These are phyloP conservation scores for Harpegnathos saltator DNA, from an alignment of 1,140 invertebrate species.

Conservation along the genomic window DNA sequence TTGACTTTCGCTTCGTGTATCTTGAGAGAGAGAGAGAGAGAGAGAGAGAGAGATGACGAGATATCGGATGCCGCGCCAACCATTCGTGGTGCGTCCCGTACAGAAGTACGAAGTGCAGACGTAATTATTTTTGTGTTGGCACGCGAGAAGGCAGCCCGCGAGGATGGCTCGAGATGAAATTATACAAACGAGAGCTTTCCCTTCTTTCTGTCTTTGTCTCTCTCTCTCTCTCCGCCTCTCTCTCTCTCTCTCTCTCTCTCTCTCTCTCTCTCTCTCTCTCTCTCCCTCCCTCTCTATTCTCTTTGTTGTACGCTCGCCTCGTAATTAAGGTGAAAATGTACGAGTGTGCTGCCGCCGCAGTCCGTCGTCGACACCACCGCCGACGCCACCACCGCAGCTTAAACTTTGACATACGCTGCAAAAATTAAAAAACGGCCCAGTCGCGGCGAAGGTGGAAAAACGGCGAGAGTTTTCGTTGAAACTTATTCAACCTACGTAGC, in stretches of 20 bases:
- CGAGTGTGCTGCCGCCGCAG: not conserved
- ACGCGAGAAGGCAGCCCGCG: not conserved
- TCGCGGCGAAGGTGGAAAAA: not conserved
- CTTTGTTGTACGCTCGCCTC: not conserved
- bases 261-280: too few species aligned
- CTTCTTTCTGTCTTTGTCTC: too few species aligned
- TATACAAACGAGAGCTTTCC: not conserved
- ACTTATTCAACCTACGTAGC: not conserved
- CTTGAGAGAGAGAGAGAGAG: not conserved
- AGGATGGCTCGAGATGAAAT: slow-evolving; percentile 6
- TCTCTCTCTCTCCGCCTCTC: too few species aligned
- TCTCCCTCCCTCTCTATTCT: not conserved
- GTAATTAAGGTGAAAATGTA: slow-evolving; percentile 20
- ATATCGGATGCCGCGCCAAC: not conserved
- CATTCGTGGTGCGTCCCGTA: not conserved
- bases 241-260: too few species aligned
- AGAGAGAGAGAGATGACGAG: not conserved
- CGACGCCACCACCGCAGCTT: not conserved
- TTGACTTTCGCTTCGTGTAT: not conserved
- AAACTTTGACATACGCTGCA: slow-evolving; percentile 10
- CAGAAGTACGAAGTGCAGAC: slow-evolving; percentile 15
- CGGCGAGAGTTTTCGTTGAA: slow-evolving; percentile 4
- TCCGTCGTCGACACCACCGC: too few species aligned
- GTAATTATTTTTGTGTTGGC: slow-evolving; percentile 16
- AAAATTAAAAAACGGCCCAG: not conserved